Base-by-base conservation (phyloP, 53 echinoderm and acorn worm genomes). In the Echinometra lucunter region DNA sequence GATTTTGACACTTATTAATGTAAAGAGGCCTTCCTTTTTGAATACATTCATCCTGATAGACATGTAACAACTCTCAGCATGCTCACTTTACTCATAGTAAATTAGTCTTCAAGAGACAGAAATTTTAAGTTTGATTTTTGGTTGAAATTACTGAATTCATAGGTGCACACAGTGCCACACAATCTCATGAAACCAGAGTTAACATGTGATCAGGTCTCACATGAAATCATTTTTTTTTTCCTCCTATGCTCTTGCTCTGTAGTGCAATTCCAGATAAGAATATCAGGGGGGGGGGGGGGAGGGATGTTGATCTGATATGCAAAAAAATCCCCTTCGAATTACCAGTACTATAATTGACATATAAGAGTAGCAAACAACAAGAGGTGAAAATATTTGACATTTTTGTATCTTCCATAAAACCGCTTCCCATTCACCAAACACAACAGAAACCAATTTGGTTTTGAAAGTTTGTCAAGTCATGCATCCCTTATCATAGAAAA, bases 401-500 rank as follows among this genome's bases (percentile, higher is more conserved):
- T 44, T 23, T 81, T 81, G 44, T 81, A 81, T 81, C 81, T 40
- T 9, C 10, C 21, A 81, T 81, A 81, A 81, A 35, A 81, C 38
- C 44, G 23, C 27, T 1, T 44, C 81, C 81, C 81, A 81, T 44
- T 81, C 44, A 81, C 44, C 5, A 81, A 81, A 81, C 81, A 81
- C 81, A 81, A 42, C 81, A 42, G 81, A 81, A 42, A 42, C 40
- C 4, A 42, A 42, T 44, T 72, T 32, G 23, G 21, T 81, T 81
- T 74, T 21, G 23, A 81, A 81, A 81, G 81, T 81, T 18, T 42
- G 81, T 81, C 40, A 23, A 81, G 81, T 81, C 81, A 81, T 81
- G 81, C 81, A 81, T 18, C 42, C n/a, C 74, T 28, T n/a, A 37
- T 74, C 3, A 34, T 72, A 0, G 13, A 9, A 11, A 53, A 11